phyloP scores from a whole-genome alignment of 2,888 invertebrate genomes.

The Nymphalis c-album region DNA sequence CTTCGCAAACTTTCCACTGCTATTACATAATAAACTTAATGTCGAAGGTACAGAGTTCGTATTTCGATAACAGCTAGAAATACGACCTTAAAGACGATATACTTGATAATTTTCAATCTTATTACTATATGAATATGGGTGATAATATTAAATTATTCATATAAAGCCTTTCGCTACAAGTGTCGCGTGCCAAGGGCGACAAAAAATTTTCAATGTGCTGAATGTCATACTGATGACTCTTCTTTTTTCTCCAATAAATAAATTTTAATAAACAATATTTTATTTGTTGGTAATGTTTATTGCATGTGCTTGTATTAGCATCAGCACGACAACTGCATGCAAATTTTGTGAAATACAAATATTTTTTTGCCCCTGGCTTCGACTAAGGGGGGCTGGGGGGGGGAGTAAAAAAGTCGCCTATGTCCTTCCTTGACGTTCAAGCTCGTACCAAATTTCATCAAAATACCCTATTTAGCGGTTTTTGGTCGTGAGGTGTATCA shows the following conservation, averaged over 20 bases:
- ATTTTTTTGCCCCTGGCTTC: too few relatives aligned
- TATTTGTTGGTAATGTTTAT: too few relatives aligned
- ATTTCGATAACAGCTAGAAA: neutral
- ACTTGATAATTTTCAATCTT: conserved; percentile 27
- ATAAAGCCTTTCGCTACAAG: conserved; percentile 46
- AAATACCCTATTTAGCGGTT: too few relatives aligned
- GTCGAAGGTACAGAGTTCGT: neutral
- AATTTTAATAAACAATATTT: too few relatives aligned
- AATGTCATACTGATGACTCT: conserved; percentile 23
- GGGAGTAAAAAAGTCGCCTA: too few relatives aligned
- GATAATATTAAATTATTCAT: neutral
- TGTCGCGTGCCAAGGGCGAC: conserved; percentile 47
- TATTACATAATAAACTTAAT: neutral
- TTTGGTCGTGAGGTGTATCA: too few relatives aligned
- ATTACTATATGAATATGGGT: conserved; percentile 20
- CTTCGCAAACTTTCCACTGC: neutral
- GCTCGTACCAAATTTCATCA: too few relatives aligned
- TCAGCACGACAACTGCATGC: too few relatives aligned
- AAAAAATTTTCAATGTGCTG: conserved; percentile 32
- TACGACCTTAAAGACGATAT: conserved; percentile 16
- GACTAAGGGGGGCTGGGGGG: too few relatives aligned
- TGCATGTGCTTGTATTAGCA: too few relatives aligned
- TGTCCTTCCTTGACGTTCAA: too few relatives aligned
- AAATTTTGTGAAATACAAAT: too few relatives aligned
- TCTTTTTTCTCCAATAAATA: neutral